phyloP scores from a whole-genome alignment of 2,888 invertebrate species.

The Boloria selene region DNA sequence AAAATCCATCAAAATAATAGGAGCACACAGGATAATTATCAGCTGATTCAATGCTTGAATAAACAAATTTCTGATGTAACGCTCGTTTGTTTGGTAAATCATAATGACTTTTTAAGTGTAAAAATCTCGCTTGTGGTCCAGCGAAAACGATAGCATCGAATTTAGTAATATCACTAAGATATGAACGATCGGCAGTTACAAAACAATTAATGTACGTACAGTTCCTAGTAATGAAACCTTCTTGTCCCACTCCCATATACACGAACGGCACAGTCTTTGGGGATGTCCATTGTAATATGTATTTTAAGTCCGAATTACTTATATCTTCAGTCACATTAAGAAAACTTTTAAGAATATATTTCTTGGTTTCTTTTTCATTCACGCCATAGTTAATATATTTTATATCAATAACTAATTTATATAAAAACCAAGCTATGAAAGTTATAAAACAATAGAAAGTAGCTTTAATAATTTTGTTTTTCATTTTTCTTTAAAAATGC shows the following conservation, averaged over 20 bases:
- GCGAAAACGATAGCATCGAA: constrained; percentile 61
- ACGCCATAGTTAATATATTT: constrained; percentile 19
- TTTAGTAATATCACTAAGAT: constrained; percentile 46
- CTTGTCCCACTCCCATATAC: constrained; percentile 50
- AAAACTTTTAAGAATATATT: background rate
- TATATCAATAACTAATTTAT: constrained; percentile 34
- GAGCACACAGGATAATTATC: constrained; percentile 54
- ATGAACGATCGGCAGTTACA: constrained; percentile 51
- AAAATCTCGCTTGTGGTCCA: constrained; percentile 49
- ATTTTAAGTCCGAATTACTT: constrained; percentile 45
- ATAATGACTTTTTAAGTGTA: constrained; percentile 16
- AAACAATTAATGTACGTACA: constrained; percentile 60
- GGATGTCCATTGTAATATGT: constrained; percentile 60
- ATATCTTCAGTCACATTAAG: constrained; percentile 8
- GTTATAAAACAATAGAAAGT: constrained; percentile 33
- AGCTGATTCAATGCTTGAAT: constrained; percentile 55
- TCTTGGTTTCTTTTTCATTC: background rate
- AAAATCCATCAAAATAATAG: constrained; percentile 48
- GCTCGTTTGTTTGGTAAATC: constrained; percentile 49
- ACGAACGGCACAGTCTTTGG: constrained; percentile 52
- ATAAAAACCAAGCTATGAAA: constrained; percentile 36
- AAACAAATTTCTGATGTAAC: constrained; percentile 56
- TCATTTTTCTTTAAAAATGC: constrained; percentile 27
- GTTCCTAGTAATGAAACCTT: constrained; percentile 50
- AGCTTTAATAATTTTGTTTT: constrained; percentile 33